Evolutionary conservation across 2,113 vertebrate species (phyloP), one percentile per base, ranked within the genome.

Genomic region (Rhinolophus ferrumequinum): DNA sequence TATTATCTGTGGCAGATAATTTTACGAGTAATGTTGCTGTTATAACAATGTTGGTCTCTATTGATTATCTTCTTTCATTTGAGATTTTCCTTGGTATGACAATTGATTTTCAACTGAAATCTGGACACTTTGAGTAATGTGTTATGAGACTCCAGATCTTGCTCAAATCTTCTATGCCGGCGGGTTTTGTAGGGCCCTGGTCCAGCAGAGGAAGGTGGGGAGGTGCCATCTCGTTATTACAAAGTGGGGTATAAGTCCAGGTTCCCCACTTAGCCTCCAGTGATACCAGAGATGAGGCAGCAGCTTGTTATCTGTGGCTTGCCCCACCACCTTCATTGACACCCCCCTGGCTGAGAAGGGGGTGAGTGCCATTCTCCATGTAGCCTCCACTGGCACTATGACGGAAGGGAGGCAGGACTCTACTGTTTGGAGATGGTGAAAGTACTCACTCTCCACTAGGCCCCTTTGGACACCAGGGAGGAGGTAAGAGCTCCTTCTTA

Each of bases 91-190:
- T 67, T 35, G 1, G 1, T 69, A 60, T 62, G 16, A n/a, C 13
- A 62, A 62, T 0, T 72, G 62, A 86, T 95, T 90, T 95, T 86
- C 62, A 93, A 44, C 15, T 76, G 47, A 95, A 81, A 95, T 62
- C 11, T 60, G 11, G 5, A 81, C 8, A 90, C 35, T 81, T 13
- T 69, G 58, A 24, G 7, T 67, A 69, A 30, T 69, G 10, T 35
- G 38, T 60, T 60, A 19, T 30, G 9, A 66, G 69, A 81, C 21
- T 88, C 47, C 14, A 88, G 33, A 92, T 41, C 47, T 66, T 73
- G 75, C 6, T 80, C 84, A 73, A 80, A 95, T 52, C 0, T 54
- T 52, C 0, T 54, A 33, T 67, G 41, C 81, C 44, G 67, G 66
- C 26, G 58, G 56, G 66, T 38, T 93, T 62, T 80, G 8, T 44